These are phyloP conservation scores for Dryococelus australis DNA, from an alignment of 2,888 invertebrate genomes.

Conservation along the genomic window DNA sequence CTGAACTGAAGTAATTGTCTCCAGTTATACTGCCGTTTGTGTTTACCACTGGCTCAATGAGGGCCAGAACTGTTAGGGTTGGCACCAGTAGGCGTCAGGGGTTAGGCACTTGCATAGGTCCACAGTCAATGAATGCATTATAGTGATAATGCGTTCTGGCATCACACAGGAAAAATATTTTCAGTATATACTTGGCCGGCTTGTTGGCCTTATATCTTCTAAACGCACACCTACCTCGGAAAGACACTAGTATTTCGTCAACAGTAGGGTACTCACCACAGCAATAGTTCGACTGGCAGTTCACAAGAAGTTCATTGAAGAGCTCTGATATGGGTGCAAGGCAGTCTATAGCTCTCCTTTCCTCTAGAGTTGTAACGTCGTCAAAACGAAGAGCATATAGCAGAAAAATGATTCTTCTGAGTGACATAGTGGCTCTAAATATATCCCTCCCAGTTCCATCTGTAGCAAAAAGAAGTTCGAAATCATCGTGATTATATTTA, in stretches of 20 bases:
- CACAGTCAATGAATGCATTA: too few species aligned
- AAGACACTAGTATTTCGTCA: not conserved
- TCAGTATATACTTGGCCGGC: not conserved
- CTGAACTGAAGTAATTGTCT: not conserved
- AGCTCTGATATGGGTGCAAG: not conserved
- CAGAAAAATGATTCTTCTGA: not conserved
- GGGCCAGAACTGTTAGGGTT: too few species aligned
- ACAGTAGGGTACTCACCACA: not conserved
- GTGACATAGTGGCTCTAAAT: not conserved
- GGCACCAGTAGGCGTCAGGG: too few species aligned
- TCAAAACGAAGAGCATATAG: not conserved
- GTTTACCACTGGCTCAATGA: not conserved
- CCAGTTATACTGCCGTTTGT: not conserved
- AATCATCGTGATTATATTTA: too few species aligned
- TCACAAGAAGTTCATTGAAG: constrained; percentile 3
- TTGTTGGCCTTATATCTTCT: not conserved
- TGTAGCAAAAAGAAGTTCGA: too few species aligned
- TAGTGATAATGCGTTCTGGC: too few species aligned
- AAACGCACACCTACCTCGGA: not conserved
- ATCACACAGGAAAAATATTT: not conserved
- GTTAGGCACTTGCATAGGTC: too few species aligned
- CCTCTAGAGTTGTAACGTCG: not conserved
- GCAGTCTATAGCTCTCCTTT: not conserved
- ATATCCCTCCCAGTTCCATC: constrained; percentile 1
- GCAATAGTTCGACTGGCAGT: too few species aligned